Evolutionary conservation across 30 jellyfish, hydroid and myxozoan genomes (phyloP).

Genomic region (Turritopsis rubra): DNA sequence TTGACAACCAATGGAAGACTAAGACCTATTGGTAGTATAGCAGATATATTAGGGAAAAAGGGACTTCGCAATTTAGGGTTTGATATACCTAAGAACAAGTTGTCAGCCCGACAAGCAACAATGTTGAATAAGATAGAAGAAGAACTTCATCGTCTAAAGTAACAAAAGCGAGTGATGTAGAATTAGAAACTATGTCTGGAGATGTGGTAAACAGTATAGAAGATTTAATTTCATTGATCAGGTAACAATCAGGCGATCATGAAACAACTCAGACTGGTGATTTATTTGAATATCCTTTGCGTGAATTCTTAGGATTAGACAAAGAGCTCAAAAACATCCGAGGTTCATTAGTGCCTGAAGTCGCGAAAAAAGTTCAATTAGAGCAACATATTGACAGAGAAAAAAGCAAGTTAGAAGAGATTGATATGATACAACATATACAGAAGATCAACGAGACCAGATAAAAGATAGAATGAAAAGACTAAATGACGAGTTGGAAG

Average conservation of each 20-base stretch:
- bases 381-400: too few relatives aligned
- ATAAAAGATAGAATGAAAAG: too few relatives aligned
- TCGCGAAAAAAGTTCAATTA: background rate
- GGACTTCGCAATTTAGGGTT: background rate
- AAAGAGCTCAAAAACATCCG: background rate
- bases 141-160: background rate
- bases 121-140: background rate
- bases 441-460: too few relatives aligned
- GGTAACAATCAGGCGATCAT: background rate
- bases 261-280: background rate
- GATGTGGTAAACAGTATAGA: background rate
- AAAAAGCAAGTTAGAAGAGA: too few relatives aligned
- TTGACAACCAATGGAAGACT: background rate
- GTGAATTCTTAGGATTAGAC: background rate
- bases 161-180: background rate
- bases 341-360: background rate
- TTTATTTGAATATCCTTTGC: background rate
- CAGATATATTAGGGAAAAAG: background rate
- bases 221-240: background rate
- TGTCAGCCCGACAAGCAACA: background rate
- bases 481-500: too few relatives aligned
- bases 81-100: slow-evolving; percentile 6
- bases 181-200: background rate
- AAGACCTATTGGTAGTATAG: background rate
- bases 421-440: too few relatives aligned